Conservation (phyloP, 1,140 invertebrate genomes). For the Drosophila carrolli region DNA sequence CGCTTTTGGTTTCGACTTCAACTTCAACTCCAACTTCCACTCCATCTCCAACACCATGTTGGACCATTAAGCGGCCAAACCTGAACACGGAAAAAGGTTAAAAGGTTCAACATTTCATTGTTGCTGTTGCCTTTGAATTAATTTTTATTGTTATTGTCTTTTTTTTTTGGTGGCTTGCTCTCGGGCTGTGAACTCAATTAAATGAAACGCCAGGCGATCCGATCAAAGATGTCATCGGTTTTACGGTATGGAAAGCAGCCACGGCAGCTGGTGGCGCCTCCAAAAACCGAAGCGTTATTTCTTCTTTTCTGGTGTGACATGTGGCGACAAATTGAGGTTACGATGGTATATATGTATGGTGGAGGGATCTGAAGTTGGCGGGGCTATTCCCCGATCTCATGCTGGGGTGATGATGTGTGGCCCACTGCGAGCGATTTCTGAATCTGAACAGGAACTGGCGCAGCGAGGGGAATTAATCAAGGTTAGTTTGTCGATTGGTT, state of each 20-base stretch:
- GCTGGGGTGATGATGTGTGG: conserved; percentile 43
- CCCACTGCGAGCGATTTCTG: conserved; percentile 12
- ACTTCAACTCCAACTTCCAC: conserved; percentile 11
- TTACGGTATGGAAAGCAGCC: conserved; percentile 46
- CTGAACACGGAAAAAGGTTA: conserved; percentile 73
- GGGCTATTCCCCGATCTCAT: conserved; percentile 14
- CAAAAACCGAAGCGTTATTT: conserved; percentile 38
- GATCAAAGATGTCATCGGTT: conserved; percentile 70
- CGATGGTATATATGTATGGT: conserved; percentile 28
- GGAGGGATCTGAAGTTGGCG: conserved; percentile 7
- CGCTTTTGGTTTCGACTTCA: conserved; percentile 39
- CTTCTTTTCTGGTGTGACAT: conserved; percentile 65
- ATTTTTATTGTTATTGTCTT: conserved; percentile 81
- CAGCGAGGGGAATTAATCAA: conserved; percentile 20
- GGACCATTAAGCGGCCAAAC: conserved; percentile 69
- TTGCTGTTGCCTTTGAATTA: conserved; percentile 72
- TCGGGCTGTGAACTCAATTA: conserved; percentile 79
- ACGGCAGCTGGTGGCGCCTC: conserved; percentile 69
- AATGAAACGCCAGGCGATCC: conserved; percentile 75
- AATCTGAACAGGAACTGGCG: background rate
- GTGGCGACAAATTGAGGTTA: conserved; percentile 77
- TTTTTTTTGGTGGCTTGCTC: conserved; percentile 19
- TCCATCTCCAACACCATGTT: conserved; percentile 26
- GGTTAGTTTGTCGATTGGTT: conserved; percentile 8
- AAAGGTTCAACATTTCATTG: conserved; percentile 77